Evolutionary conservation across 2,113 vertebrate species (phyloP).

Genomic region (Boulengerochromis microlepis): DNA sequence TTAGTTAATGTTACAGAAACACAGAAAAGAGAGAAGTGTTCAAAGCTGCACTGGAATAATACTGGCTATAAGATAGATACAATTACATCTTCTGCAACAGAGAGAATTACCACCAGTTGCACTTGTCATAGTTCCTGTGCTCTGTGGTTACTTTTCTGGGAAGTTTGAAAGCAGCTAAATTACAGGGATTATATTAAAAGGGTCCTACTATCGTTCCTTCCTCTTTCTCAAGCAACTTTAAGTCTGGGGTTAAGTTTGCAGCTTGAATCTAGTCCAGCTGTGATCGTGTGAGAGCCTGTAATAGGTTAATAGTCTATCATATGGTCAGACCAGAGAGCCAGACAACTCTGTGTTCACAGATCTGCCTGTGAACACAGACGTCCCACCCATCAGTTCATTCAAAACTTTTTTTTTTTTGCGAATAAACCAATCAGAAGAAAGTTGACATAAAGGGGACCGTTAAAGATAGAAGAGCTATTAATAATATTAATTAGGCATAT

Average conservation of each 20-base stretch:
- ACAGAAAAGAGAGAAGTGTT: neutral
- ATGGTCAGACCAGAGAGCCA: neutral
- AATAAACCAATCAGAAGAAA: neutral
- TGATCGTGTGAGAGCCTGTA: neutral
- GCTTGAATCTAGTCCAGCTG: neutral
- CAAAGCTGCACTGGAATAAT: fast-evolving
- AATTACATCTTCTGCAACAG: neutral
- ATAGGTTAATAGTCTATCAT: neutral
- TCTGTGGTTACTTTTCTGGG: neutral
- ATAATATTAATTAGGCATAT: neutral
- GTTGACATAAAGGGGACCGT: neutral
- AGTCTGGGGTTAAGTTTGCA: neutral
- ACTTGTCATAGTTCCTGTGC: too few relatives aligned
- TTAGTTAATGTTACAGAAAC: neutral
- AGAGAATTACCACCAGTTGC: neutral
- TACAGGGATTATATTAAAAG: neutral
- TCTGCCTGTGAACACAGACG: neutral
- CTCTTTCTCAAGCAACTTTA: neutral
- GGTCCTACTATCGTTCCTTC: neutral
- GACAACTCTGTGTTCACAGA: neutral
- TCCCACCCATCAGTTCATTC: neutral
- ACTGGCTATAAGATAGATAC: neutral
- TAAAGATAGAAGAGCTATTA: neutral
- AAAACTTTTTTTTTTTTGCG: fast-evolving
- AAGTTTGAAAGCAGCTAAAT: neutral